Evolutionary conservation across 2,888 invertebrate species (phyloP).

Genomic region (Eulithis testata): DNA sequence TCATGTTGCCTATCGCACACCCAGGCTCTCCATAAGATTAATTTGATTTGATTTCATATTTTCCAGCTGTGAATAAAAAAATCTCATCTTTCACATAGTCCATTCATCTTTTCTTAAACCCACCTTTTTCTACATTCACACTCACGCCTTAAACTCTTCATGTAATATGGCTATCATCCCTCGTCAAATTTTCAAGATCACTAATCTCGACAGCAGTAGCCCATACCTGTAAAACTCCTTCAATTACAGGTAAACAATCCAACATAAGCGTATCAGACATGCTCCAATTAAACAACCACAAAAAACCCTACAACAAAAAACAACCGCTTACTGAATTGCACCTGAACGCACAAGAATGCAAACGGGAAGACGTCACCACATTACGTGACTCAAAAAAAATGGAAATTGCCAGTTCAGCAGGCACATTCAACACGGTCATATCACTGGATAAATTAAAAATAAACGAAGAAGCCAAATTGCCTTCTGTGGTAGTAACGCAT

Average conservation of each 20-base stretch:
- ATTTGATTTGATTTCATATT: too few relatives aligned
- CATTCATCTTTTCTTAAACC: too few relatives aligned
- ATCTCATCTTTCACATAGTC: too few relatives aligned
- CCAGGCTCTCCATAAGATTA: too few relatives aligned
- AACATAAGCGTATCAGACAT: slow-evolving; percentile 70
- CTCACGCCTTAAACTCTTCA: too few relatives aligned
- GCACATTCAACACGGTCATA: slow-evolving; percentile 67
- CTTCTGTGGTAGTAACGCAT: slow-evolving; percentile 56
- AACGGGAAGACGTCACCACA: slow-evolving; percentile 55
- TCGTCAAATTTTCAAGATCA: too few relatives aligned
- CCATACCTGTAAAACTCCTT: background rate
- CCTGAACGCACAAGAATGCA: slow-evolving; percentile 58
- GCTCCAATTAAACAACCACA: slow-evolving; percentile 60
- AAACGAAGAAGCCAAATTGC: slow-evolving; percentile 48
- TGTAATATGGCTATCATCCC: too few relatives aligned
- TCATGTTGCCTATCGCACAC: too few relatives aligned
- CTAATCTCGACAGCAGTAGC: background rate
- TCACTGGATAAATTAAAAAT: slow-evolving; percentile 55
- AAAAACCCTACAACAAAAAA: slow-evolving; percentile 54
- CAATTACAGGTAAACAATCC: slow-evolving; percentile 69
- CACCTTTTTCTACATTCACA: too few relatives aligned
- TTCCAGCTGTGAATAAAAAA: too few relatives aligned
- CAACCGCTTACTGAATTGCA: slow-evolving; percentile 65
- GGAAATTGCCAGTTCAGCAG: slow-evolving; percentile 65
- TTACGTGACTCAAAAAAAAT: slow-evolving; percentile 62